phyloP scores from a whole-genome alignment of 2,888 invertebrate genomes.

The Eupithecia inturbata region DNA sequence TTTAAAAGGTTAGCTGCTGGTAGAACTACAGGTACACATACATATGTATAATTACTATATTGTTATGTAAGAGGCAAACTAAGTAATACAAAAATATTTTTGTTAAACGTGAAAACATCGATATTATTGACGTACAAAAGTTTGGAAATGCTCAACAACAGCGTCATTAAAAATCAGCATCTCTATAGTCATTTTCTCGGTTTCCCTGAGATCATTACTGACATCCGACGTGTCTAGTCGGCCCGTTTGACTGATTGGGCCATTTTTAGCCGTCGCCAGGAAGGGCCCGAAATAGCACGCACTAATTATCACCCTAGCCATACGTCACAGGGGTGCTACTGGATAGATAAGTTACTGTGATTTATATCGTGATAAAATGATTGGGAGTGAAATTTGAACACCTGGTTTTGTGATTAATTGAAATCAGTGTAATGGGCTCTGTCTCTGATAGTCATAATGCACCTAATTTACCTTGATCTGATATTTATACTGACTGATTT shows the following conservation, averaged over 20 bases:
- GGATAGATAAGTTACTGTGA: constrained; percentile 63
- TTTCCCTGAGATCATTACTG: constrained; percentile 50
- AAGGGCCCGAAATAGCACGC: constrained; percentile 74
- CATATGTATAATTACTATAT: too few relatives aligned
- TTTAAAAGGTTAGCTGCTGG: not conserved
- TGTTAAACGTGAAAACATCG: too few relatives aligned
- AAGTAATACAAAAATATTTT: too few relatives aligned
- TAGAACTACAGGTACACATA: too few relatives aligned
- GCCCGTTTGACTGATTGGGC: constrained; percentile 78
- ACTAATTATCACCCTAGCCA: constrained; percentile 69
- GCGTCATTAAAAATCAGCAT: constrained; percentile 2
- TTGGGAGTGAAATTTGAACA: constrained; percentile 43
- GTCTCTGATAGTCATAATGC: not conserved
- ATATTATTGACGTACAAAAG: not conserved
- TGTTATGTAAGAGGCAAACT: too few relatives aligned
- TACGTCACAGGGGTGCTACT: constrained; percentile 50
- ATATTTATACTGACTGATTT: not conserved
- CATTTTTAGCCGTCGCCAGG: constrained; percentile 73
- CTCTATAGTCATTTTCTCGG: constrained; percentile 11
- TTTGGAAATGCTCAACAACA: not conserved
- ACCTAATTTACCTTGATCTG: not conserved
- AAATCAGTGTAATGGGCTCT: not conserved
- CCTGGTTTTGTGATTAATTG: constrained; percentile 13
- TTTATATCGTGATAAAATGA: constrained; percentile 62
- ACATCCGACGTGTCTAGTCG: constrained; percentile 55